Evolutionary conservation across 2,797 vertebrate genomes (phyloP), one percentile per base, ranked within the genome.

Genomic region (Hirundo rustica): DNA sequence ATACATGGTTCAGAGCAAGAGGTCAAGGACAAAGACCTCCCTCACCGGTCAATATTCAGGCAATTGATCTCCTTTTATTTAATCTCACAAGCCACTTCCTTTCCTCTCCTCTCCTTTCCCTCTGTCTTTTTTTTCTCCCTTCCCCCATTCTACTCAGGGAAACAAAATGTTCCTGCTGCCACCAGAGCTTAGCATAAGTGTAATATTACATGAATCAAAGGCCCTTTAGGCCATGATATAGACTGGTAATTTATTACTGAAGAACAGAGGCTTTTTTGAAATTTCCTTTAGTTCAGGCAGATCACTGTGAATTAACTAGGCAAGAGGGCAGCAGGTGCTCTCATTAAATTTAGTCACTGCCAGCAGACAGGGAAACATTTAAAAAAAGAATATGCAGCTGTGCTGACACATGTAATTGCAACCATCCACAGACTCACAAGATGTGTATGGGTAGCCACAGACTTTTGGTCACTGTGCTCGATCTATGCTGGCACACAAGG

Each of bases 161-260:
- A 98, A 95, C 95, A 91, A 94, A 97, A 96, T 92, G 86, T 96
- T 83, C 92, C 95, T 87, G 91, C 96, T 97, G 96, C 96, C 95
- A 95, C 92, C 93, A 97, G 89, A 95, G 94, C 96, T 97, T 97
- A 96, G 91, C 77, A 81, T 95, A 97, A 97, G 96, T 96, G 90
- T 97, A 97, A 97, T 96, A 96, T 97, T 97, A 98, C 97, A 97
- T 88, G 95, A 97, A 98, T 98, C 97, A 98, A 97, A 97, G 96
- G 72, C 90, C 95, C 93, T 97, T 97, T 93, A 96, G 97, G 97
- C 95, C 96, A 92, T 95, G 96, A 93, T 96, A 97, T 87, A 97
- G 96, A 96, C 90, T 96, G 94, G 88, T 96, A 97, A 98, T 98
- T 98, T 98, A 98, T 98, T 97, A 96, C 92, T 94, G 68, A 96